These are phyloP conservation scores for Indri indri DNA, from an alignment of 2,113 vertebrate species.

Conservation along the genomic window DNA sequence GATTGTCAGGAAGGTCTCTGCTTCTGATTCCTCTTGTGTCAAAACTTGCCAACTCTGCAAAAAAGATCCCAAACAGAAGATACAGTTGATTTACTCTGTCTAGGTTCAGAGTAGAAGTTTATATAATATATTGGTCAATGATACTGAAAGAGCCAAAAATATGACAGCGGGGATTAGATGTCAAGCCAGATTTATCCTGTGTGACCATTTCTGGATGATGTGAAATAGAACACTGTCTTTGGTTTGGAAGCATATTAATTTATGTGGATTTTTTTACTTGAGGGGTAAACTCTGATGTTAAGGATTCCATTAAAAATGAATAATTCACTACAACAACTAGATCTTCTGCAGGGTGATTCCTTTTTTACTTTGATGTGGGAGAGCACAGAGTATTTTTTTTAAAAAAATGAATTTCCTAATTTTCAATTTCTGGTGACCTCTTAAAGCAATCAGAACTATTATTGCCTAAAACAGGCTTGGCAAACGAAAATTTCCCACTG, in stretches of 20 bases:
- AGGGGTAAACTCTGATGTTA: neutral
- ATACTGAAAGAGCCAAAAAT: constrained; percentile 59
- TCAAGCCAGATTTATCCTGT: constrained; percentile 61
- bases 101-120: constrained; percentile 31
- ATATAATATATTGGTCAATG: constrained; percentile 45
- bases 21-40: neutral
- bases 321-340: neutral
- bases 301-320: neutral
- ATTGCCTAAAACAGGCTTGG: neutral
- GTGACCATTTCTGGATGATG: constrained; percentile 60
- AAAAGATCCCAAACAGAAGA: constrained; percentile 37
- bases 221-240: constrained; percentile 53
- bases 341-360: neutral
- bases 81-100: constrained; percentile 48
- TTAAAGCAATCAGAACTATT: neutral
- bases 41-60: constrained; percentile 28
- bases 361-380: constrained; percentile 2
- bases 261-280: neutral
- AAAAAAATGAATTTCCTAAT: neutral
- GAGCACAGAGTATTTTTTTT: neutral
- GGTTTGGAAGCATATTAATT: constrained; percentile 66
- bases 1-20: neutral
- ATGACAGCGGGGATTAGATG: constrained; percentile 64
- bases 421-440: neutral
- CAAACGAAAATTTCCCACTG: neutral